These are phyloP conservation scores for Clytia hemisphaerica DNA, from an alignment of 30 jellyfish, hydroid and myxozoan genomes.

Conservation along the genomic window DNA sequence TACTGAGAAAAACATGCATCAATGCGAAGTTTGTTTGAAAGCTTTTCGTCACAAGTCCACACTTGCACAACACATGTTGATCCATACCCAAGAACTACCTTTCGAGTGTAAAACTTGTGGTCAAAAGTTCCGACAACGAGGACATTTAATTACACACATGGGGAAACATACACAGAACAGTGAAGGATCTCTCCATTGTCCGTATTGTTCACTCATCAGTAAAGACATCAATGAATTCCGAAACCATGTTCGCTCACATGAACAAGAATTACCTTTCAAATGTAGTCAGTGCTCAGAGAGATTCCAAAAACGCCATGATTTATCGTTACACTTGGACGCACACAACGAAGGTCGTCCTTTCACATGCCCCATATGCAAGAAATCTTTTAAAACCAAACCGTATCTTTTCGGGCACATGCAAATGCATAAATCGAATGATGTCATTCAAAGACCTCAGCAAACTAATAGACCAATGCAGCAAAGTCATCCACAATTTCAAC, in stretches of 20 bases:
- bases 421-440: conserved; percentile 30
- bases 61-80: conserved; percentile 30
- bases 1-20: conserved; percentile 8
- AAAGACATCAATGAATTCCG: background rate
- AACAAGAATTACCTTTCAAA: conserved; percentile 10
- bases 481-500: no score
- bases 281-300: conserved; percentile 28
- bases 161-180: conserved; percentile 13
- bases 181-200: conserved; percentile 16
- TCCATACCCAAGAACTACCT: conserved; percentile 31
- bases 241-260: conserved; percentile 15
- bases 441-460: no score
- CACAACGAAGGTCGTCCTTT: conserved; percentile 39
- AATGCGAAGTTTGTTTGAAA: conserved; percentile 30
- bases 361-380: conserved; percentile 29
- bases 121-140: conserved; percentile 31
- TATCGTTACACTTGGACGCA: conserved; percentile 19
- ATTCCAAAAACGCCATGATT: conserved; percentile 13
- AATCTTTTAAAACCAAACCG: conserved; percentile 34
- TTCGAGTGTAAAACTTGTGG: conserved; percentile 18
- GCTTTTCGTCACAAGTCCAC: conserved; percentile 20
- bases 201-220: conserved; percentile 9
- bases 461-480: no score
- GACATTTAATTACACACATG: conserved; percentile 34
- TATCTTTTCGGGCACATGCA: conserved; percentile 35